phyloP scores from a whole-genome alignment of 2,888 invertebrate genomes.

The Plagodis pulveraria region DNA sequence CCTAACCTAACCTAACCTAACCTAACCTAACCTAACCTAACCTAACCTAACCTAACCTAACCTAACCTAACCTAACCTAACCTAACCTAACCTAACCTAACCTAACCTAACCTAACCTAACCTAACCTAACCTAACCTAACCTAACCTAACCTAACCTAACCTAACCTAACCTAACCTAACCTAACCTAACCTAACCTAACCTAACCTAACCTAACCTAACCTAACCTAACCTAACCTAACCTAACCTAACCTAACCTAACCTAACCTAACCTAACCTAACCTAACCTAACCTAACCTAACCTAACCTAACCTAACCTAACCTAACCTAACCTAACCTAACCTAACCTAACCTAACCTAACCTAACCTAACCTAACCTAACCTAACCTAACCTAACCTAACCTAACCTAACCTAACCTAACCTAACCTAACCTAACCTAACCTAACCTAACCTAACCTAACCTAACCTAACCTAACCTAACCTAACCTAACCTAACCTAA shows the following conservation, averaged over 20 bases:
- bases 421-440: too few species aligned
- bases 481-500: too few species aligned
- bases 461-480: too few species aligned
- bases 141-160: conserved; percentile 17
- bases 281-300: conserved; percentile 1
- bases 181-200: conserved; percentile 13
- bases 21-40: conserved; percentile 15
- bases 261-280: conserved; percentile 6
- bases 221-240: conserved; percentile 7
- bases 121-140: conserved; percentile 17
- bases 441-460: too few species aligned
- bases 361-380: too few species aligned
- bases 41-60: conserved; percentile 7
- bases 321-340: conserved; percentile 1
- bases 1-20: conserved; percentile 17
- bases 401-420: too few species aligned
- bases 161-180: conserved; percentile 17
- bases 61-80: conserved; percentile 10
- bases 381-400: too few species aligned
- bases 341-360: too few species aligned
- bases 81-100: conserved; percentile 11
- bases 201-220: conserved; percentile 9
- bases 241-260: conserved; percentile 6
- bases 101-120: conserved; percentile 15
- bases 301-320: conserved; percentile 4